Percentiles rank a stretch among this genome's conserved stretches.
phyloP scores from a whole-genome alignment of 2,113 vertebrate species.

The Pseudonaja textilis region DNA sequence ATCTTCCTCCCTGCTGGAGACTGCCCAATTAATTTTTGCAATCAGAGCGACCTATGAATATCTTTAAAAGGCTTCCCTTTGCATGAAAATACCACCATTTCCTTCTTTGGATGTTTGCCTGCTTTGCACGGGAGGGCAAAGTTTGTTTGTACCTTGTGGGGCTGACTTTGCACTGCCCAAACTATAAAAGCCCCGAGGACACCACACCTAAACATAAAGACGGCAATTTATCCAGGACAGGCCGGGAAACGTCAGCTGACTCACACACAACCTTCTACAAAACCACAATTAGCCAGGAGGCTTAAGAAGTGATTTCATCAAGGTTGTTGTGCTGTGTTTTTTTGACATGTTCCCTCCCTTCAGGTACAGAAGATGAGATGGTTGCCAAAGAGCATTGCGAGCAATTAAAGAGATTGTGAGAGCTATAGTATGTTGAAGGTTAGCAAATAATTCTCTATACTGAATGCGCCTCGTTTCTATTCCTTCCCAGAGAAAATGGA shows the following conservation, averaged over 20 bases:
- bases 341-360: neutral
- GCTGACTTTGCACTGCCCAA: neutral
- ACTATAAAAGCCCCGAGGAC: neutral
- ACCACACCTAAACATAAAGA: neutral
- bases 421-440: neutral
- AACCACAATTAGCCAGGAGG: neutral
- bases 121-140: neutral
- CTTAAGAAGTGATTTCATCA: neutral
- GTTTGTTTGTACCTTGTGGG: neutral
- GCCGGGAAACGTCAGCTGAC: neutral
- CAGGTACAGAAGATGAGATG: neutral
- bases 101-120: neutral
- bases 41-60: neutral
- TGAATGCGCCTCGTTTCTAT: neutral
- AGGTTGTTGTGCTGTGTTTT: neutral
- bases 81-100: neutral
- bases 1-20: neutral
- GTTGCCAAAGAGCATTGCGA: neutral
- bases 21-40: neutral
- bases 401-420: neutral
- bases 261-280: neutral
- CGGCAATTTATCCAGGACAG: neutral
- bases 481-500: neutral
- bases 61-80: neutral
- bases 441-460: neutral